Conservation (phyloP, 1,140 invertebrate genomes). For the Drosophila lacteicornis region DNA sequence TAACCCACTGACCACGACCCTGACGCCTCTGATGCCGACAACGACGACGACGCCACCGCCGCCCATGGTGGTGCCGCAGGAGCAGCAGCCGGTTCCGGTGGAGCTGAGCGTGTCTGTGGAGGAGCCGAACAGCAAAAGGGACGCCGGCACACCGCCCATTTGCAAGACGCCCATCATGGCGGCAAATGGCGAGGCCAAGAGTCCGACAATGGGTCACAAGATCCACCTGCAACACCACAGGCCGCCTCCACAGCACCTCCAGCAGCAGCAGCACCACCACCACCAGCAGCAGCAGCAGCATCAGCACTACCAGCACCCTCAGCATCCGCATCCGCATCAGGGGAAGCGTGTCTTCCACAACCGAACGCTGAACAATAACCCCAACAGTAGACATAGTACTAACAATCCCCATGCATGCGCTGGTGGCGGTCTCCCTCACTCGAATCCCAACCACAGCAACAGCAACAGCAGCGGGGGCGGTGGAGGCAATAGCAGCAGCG, state of each 20-base stretch:
- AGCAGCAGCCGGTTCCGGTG: constrained; percentile 8
- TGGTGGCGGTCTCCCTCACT: constrained; percentile 49
- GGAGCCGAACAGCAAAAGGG: constrained; percentile 46
- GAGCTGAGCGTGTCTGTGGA: constrained; percentile 38
- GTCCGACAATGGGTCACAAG: constrained; percentile 59
- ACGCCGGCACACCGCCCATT: constrained; percentile 66
- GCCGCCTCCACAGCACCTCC: constrained; percentile 40
- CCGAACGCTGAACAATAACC: constrained; percentile 74
- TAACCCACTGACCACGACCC: constrained; percentile 66
- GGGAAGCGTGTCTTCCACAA: constrained; percentile 70
- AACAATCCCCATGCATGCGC: constrained; percentile 72
- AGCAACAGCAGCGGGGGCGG: constrained; percentile 12
- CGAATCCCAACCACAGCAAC: constrained; percentile 43
- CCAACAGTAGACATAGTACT: constrained; percentile 80
- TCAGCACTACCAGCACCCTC: constrained; percentile 33
- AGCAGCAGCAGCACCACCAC: constrained; percentile 21
- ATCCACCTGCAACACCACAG: constrained; percentile 28
- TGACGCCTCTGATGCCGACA: background rate
- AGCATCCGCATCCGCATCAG: constrained; percentile 27
- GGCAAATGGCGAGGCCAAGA: constrained; percentile 70
- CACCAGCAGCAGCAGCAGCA: constrained; percentile 29
- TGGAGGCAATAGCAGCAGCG: constrained; percentile 37
- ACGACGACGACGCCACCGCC: constrained; percentile 48
- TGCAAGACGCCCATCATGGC: constrained; percentile 64
- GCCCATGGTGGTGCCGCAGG: constrained; percentile 26